phyloP scores from a whole-genome alignment of 1,140 invertebrate species.

The Apocrypta bakeri region DNA sequence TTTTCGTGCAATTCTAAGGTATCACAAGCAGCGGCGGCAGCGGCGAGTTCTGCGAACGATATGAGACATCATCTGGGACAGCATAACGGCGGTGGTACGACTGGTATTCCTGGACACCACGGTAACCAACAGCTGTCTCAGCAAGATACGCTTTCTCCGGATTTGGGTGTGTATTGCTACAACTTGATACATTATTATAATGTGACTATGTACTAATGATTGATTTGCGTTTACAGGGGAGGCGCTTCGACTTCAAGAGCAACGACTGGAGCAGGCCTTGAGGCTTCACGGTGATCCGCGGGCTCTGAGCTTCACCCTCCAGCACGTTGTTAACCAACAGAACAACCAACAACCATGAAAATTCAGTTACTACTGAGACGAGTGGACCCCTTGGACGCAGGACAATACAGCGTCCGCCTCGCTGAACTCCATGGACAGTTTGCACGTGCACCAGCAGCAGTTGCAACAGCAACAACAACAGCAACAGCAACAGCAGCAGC shows the following conservation, averaged over 20 bases:
- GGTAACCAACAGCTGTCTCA: constrained; percentile 73
- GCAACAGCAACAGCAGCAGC: constrained; percentile 56
- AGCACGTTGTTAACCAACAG: constrained; percentile 77
- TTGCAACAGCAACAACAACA: constrained; percentile 59
- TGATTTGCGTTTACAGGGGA: constrained; percentile 76
- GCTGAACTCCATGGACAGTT: constrained; percentile 59
- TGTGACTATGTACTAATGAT: too few species aligned
- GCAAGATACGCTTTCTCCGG: constrained; percentile 71
- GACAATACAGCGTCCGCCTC: constrained; percentile 59
- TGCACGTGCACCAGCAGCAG: constrained; percentile 58
- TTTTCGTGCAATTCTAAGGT: constrained; percentile 59
- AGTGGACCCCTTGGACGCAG: constrained; percentile 74
- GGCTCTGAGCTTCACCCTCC: constrained; percentile 79
- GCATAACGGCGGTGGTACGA: constrained; percentile 71
- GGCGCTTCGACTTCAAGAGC: constrained; percentile 85
- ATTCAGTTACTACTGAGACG: constrained; percentile 78
- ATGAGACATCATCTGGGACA: constrained; percentile 73
- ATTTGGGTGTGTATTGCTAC: constrained; percentile 68
- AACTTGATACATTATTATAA: too few species aligned
- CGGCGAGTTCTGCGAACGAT: constrained; percentile 70
- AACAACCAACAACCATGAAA: constrained; percentile 79
- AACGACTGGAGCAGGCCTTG: constrained; percentile 86
- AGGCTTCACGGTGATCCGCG: constrained; percentile 83
- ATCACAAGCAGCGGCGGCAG: constrained; percentile 71
- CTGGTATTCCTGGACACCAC: constrained; percentile 72